Base-by-base conservation (phyloP, 2,888 invertebrate species). In the Piscicola geometra region DNA sequence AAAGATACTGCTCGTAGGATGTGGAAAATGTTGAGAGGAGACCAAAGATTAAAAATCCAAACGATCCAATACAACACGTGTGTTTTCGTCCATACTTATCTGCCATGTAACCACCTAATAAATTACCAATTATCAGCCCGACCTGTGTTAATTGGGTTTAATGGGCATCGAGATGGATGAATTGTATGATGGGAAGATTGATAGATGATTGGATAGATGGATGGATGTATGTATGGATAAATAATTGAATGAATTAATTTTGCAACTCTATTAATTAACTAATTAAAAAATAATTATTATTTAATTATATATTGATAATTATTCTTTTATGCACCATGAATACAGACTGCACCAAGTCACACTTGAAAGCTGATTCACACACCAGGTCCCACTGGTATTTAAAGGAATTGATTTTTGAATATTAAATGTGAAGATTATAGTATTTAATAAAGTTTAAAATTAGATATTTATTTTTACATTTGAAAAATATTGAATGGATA, bases 311-410 rank as follows among this genome's bases (percentile, higher is more conserved):
- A n/a, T n/a, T n/a, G n/a, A n/a, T n/a, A n/a, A n/a, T n/a, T n/a
- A n/a, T n/a, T n/a, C n/a, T n/a, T n/a, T n/a, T n/a, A 41, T 3
- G 21, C n/a, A 71, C 71, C 80, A 80, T 80, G 75, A 75, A 79
- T 32, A 77, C 28, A n/a, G 79, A 79, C 76, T 80, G 80, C 32
- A 78, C 77, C 60, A 79, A 70, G 33, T 78, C 75, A 3, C 77
- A 35, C 72, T 80, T 78, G 77, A 78, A 79, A 52, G 76, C 60
- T 9, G 80, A 76, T 2, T 64, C 68, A 56, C 80, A 80, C 32
- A 80, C 79, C 56, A 80, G 72, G 33, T 78, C 71, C 78, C 78
- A 80, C 80, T 80, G 77, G n/a, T n/a, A n/a, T n/a, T n/a, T n/a
- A n/a, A n/a, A n/a, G n/a, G n/a, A n/a, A n/a, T n/a, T n/a, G n/a